These are phyloP conservation scores for Cotesia typhae DNA, from an alignment of 1,140 invertebrate genomes.

Conservation along the genomic window DNA sequence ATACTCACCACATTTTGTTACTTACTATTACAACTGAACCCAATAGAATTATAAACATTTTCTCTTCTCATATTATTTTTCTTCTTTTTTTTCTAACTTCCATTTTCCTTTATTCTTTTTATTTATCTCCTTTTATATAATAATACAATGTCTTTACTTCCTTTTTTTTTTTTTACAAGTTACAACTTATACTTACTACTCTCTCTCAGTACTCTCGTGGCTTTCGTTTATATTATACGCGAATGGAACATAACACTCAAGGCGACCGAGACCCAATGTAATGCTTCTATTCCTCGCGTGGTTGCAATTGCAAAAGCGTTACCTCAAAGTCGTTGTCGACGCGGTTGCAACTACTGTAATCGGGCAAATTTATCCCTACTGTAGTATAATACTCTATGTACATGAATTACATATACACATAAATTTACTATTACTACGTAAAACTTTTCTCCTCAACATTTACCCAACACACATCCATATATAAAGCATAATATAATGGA, in stretches of 20 bases:
- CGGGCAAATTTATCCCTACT: conserved; percentile 31
- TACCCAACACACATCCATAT: no score
- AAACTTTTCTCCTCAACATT: no score
- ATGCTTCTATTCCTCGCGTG: not conserved
- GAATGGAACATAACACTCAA: conserved; percentile 5
- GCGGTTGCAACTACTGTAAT: conserved; percentile 27
- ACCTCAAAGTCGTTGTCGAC: conserved; percentile 26
- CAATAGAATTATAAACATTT: no score
- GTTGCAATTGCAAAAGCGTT: conserved; percentile 20
- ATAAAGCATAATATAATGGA: conserved; percentile 9
- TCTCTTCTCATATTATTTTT: no score
- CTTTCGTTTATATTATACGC: conserved; percentile 2
- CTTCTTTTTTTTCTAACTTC: no score
- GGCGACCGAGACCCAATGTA: conserved; percentile 15
- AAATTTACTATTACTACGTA: no score
- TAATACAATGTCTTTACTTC: no score
- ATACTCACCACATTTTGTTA: conserved; percentile 2
- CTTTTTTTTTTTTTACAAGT: no score
- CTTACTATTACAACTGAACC: no score
- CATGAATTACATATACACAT: no score
- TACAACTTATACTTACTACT: not conserved
- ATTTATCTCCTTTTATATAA: no score
- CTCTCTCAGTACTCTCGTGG: conserved; percentile 21
- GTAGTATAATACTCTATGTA: not conserved
- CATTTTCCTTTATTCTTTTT: no score